Evolutionary conservation across 1,140 invertebrate genomes (phyloP), one percentile per base, ranked within the genome.

Genomic region (Cydia pomonella): DNA sequence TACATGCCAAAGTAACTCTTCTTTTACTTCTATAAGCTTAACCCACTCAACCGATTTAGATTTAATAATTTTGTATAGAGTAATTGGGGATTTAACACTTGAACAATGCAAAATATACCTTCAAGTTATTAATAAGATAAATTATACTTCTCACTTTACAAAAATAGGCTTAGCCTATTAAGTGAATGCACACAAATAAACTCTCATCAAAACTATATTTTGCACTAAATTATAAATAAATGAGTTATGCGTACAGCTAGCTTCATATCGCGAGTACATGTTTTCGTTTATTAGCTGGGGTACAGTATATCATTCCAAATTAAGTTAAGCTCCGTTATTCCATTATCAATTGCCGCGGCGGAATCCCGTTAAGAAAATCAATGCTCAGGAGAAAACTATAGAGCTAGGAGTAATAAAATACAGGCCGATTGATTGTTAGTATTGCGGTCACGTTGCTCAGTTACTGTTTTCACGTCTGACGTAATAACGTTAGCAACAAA

Each of bases 401-500:
- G 63, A 73, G 80, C 75, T 79, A 79, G 69, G n/a, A 76, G 82
- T 83, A 84, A 88, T 89, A 88, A 87, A 89, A 84, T 80, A 87
- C 80, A 82, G 86, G 77, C 80, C 83, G 90, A 92, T 92, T 91
- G 90, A 92, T 91, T 88, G 83, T 92, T 92, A 81, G 77, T 86
- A 92, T 87, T 89, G 87, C 82, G 85, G 86, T 91, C 91, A 92
- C 91, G 91, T 92, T 81, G 88, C 81, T 84, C 86, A 87, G 87
- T 92, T 90, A 91, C 89, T 92, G 85, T 92, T 91, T 92, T 90
- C 89, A 91, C 90, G 88, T 90, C 89, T 89, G 84, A 90, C 83
- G 89, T 92, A 92, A 92, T 91, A 88, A 89, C 83, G 87, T 88
- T 87, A 91, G 85, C 82, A 87, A 88, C 83, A 85, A 90, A 92